Evolutionary conservation across 1,140 invertebrate species (phyloP), one percentile per base, ranked within the genome.

Genomic region (Pogonus chalceus): DNA sequence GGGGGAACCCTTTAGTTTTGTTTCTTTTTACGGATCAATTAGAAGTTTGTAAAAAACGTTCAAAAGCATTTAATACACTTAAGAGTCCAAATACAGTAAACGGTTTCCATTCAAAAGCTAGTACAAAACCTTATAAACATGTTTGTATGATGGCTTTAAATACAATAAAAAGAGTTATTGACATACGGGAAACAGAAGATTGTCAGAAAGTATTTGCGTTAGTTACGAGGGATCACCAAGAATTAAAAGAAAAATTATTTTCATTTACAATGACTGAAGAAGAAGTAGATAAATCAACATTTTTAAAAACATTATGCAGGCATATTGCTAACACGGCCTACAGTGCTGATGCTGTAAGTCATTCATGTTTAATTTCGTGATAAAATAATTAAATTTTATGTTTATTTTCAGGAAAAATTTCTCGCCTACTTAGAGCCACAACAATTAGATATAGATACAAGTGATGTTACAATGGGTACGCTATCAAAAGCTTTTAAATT

Each of bases 11-110:
- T 58, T 75, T 98, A 14, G 83, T 92, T 31, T 69, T 98, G 23
- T 96, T 95, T 69, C 75, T 98, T 1, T 97, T 97, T 69, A 91
- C 89, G 22, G 94, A 98, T 73, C 88, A 88, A 56, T 78, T 97
- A 62, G 92, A 96, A 75, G 88, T 96, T 65, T 87, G 84, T 73
- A 95, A 95, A 68, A 87, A 88, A 68, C 78, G 88, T 65, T 89
- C 85, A 18, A 87, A 88, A 68, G 80, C 78, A 22, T 83, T 85
- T 50, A 85, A 84, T 58, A 80, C 79, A 2, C 64, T 72, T 23
- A 84, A 85, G 62, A 86, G 83, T 59, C 84, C 85, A 1, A 76
- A 80, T 64, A 72, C 76, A 58, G 65, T 74, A 49, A 74, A 72
- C 62, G 72, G 68, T 51, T 56, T 58, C 23, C 61, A 60, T 47